A percentile compares a stretch with the other conserved stretches of the same genome.
Conservation (phyloP, 2,113 vertebrate genomes). For the Bucco capensis region DNA sequence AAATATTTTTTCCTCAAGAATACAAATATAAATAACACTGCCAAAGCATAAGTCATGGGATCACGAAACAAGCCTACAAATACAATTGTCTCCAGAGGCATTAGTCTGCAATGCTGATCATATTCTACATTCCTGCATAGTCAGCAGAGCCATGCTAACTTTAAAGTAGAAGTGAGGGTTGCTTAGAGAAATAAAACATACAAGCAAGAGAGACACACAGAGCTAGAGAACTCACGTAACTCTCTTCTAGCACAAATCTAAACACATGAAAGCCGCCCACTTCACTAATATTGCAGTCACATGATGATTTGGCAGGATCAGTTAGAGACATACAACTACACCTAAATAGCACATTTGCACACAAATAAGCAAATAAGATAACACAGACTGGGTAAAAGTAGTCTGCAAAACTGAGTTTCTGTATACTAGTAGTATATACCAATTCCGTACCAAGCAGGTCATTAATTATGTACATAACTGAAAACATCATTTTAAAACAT, state of each 20-base stretch:
- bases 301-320: background rate
- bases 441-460: background rate
- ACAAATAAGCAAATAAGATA: fast-evolving
- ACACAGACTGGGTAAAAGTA: background rate
- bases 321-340: background rate
- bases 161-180: background rate
- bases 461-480: background rate
- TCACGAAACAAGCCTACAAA: background rate
- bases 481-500: background rate
- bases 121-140: background rate
- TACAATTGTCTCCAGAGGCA: background rate
- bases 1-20: background rate
- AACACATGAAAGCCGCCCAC: background rate
- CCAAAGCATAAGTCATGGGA: background rate
- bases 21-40: background rate
- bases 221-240: background rate
- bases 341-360: background rate
- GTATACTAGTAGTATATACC: background rate
- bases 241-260: background rate
- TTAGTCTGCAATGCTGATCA: background rate
- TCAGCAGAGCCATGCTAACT: background rate
- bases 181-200: background rate
- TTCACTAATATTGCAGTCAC: background rate
- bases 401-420: background rate
- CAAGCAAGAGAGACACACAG: fast-evolving